Base-by-base conservation (phyloP, 2,888 invertebrate species). In the Galerucella pusilla region DNA sequence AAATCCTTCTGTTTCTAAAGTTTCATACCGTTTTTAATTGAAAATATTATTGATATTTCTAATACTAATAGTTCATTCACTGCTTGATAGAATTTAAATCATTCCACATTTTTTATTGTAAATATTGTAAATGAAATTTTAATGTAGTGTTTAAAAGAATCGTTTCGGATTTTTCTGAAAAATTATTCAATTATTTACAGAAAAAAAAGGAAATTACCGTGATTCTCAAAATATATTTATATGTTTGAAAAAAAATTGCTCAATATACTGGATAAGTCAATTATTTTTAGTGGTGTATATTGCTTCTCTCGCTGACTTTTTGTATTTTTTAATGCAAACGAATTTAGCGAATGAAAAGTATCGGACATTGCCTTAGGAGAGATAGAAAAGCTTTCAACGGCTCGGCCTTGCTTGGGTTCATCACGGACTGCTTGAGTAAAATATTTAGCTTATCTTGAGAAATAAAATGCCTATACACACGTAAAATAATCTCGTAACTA, bases 41-140 rank as follows among this genome's bases (percentile, higher is more conserved):
- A 67, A 11, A 67, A n/a, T 61, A 52, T 75, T 74, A 60, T 54
- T 63, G 42, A 63, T 63, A 16, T 42, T 63, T 42, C 11, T 45
- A n/a, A 20, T 46, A 46, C 46, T 65, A 46, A 65, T 46, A 11
- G 14, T 9, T 20, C 45, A 45, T 68, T 61, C 28, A 61, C 57
- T 42, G 65, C 68, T 69, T 75, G 35, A 45, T 72, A 64, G 64
- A 59, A 68, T 66, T 64, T 73, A 63, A 75, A 73, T 76, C 73
- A 76, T 76, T 76, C 76, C 76, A 76, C 69, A 66, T 60, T 72
- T 72, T 70, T 61, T 68, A 68, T 35, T 72, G 66, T 72, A 66
- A 45, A 71, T 67, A 71, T 59, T 72, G 72, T 72, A 72, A 66
- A 72, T 72, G 59, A n/a, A 28, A 72, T 72, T 72, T 72, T 72